A percentile compares a stretch with the other conserved stretches of the same genome.
phyloP scores from a whole-genome alignment of 1,140 invertebrate genomes.

The Cheumatopsyche charites region DNA sequence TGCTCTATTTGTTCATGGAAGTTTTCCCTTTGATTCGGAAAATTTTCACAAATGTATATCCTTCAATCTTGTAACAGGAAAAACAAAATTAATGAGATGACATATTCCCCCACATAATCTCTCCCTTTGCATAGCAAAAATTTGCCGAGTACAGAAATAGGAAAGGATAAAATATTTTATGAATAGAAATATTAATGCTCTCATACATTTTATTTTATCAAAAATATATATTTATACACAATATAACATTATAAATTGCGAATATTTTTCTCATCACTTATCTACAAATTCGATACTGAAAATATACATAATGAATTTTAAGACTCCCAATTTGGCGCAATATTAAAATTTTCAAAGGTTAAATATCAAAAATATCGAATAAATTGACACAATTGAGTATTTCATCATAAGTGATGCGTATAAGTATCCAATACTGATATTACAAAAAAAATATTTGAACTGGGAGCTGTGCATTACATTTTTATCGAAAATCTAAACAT shows the following conservation, averaged over 20 bases:
- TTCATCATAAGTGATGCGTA: too few relatives aligned
- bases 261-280: neutral
- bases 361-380: too few relatives aligned
- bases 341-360: too few relatives aligned
- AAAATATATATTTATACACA: neutral
- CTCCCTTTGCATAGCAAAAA: slow-evolving; percentile 14
- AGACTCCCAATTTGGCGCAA: too few relatives aligned
- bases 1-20: neutral
- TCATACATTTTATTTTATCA: slow-evolving; percentile 2
- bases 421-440: too few relatives aligned
- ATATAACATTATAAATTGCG: neutral
- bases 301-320: too few relatives aligned
- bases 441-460: too few relatives aligned
- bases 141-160: too few relatives aligned
- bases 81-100: slow-evolving; percentile 45
- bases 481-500: too few relatives aligned
- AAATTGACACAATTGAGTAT: too few relatives aligned
- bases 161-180: neutral
- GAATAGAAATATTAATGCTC: neutral
- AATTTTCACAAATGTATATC: slow-evolving; percentile 12
- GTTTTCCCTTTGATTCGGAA: slow-evolving; percentile 9
- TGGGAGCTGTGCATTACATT: too few relatives aligned
- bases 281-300: too few relatives aligned
- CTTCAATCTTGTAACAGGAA: slow-evolving; percentile 15
- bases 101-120: slow-evolving; percentile 21